These are phyloP conservation scores for Hydrozoanthus gracilis DNA, from an alignment of 92 coral and sea anemone species.

Conservation along the genomic window DNA sequence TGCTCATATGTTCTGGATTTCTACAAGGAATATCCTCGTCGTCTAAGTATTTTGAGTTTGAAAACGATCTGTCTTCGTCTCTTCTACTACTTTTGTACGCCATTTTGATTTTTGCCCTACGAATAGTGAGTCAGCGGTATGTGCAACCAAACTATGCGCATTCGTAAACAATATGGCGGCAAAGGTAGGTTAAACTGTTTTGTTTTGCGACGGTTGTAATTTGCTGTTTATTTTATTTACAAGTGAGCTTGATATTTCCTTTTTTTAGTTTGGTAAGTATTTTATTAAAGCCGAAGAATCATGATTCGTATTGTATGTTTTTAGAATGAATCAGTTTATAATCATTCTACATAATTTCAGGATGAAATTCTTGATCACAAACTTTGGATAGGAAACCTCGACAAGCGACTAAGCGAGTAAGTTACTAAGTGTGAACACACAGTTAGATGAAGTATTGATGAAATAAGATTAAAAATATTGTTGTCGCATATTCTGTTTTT, in stretches of 20 bases:
- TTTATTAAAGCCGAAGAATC: background rate
- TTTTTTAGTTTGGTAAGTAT: background rate
- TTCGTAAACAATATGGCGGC: conserved; percentile 63
- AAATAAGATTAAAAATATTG: too few relatives aligned
- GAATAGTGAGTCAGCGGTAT: conserved; percentile 34
- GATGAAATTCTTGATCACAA: conserved; percentile 62
- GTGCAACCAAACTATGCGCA: conserved; percentile 22
- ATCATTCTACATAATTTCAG: background rate
- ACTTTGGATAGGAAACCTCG: conserved; percentile 95
- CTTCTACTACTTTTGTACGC: conserved; percentile 61
- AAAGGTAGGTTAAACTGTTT: background rate
- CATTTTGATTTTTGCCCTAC: conserved; percentile 69
- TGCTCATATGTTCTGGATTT: conserved; percentile 22
- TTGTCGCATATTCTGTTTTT: too few relatives aligned
- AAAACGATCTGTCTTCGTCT: conserved; percentile 22
- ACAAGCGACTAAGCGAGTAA: conserved; percentile 94
- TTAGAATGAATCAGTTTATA: background rate
- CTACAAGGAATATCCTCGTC: background rate
- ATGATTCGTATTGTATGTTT: background rate
- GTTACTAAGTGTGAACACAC: background rate
- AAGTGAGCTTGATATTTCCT: background rate
- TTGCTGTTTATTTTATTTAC: background rate
- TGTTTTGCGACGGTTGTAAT: background rate
- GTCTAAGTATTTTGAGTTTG: conserved; percentile 24
- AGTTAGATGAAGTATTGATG: too few relatives aligned